Evolutionary conservation across 2,797 vertebrate species (phyloP), one percentile per base, ranked within the genome.

Genomic region (Platyrinchus mystaceus): DNA sequence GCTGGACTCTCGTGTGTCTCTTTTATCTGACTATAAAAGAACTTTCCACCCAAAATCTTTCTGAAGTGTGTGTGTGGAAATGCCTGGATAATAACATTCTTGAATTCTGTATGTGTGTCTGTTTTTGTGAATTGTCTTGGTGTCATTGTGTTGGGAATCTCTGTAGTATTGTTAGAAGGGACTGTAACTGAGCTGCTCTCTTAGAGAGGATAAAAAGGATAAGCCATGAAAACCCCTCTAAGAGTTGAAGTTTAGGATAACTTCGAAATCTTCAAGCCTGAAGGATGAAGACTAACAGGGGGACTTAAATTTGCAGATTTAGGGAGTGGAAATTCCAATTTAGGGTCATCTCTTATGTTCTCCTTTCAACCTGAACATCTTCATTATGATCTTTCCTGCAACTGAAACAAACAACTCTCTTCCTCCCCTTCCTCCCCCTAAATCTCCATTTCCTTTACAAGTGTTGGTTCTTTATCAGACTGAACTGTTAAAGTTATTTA

Each of bases 361-460:
- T 91, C 92, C 94, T 81, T 95, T 97, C 84, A 92, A 94, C 92
- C 87, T 86, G 69, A 91, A 95, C 60, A n/a, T 92, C 67, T 94
- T 93, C 9, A 4, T 95, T 95, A 95, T 96, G 91, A 95, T 95
- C 91, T 96, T 90, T 90, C 83, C 84, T 94, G 86, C 89, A 91
- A 81, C 91, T 78, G 95, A 95, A 95, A 68, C 78, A 94, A 96
- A 96, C 95, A 94, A 56, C 69, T 86, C 66, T 96, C 85, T 95
- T 96, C 96, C 93, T 96, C 87, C 89, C 84, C 81, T 90, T 93
- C 92, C 94, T 94, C 93, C 86, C 66, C 82, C 84, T 92, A 70
- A 85, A 91, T 95, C 88, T 96, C 83, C 59, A 34, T 95, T 97
- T 96, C 96, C 95, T 97, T 86, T 91, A 70, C 62, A 91, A 94